Base-by-base conservation (phyloP, 2,888 invertebrate genomes). In the Molorchus minor region DNA sequence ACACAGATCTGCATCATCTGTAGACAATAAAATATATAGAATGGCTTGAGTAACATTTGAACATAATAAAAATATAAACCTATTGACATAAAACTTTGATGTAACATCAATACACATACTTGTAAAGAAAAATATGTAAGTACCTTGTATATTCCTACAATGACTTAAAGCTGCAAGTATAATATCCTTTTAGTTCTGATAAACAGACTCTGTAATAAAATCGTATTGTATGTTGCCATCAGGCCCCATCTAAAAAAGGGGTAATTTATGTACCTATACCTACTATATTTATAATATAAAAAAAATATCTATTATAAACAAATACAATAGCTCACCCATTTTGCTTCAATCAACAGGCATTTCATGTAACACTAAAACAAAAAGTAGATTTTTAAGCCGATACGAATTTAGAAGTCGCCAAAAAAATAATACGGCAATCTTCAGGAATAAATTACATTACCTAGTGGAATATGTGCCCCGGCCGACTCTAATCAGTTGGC, bases 311-410 rank as follows among this genome's bases (percentile, higher is more conserved):
- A 44, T 17, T 1, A n/a, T 38, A 17, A 20, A 35, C 29, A 30
- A 56, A 41, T 5, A 47, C 54, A 44, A 46, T 51, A 21, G 58
- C 68, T 69, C 67, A 77, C 77, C 77, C 78, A 78, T 65, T 74
- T 72, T 3, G 73, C 69, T 62, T 74, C 73, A 19, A 71, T 29
- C 75, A 77, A 73, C 7, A 77, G 60, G 52, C 77, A 77, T 58
- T 75, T 73, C 75, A 77, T 75, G 49, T 77, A 77, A 51, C 77
- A 76, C 77, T 77, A 51, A 63, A 77, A 74, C 54, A 64, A 41
- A 25, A 12, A 17, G 15, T 19, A 38, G 30, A 36, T 43, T 15
- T 12, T 33, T 33, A 19, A n/a, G n/a, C n/a, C n/a, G n/a, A n/a
- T n/a, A n/a, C n/a, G n/a, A n/a, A n/a, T n/a, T n/a, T n/a, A n/a